Percentiles rank a stretch among this genome's conserved stretches.
Evolutionary conservation across 2,113 vertebrate genomes (phyloP).

Genomic region (Salvelinus sp.): DNA sequence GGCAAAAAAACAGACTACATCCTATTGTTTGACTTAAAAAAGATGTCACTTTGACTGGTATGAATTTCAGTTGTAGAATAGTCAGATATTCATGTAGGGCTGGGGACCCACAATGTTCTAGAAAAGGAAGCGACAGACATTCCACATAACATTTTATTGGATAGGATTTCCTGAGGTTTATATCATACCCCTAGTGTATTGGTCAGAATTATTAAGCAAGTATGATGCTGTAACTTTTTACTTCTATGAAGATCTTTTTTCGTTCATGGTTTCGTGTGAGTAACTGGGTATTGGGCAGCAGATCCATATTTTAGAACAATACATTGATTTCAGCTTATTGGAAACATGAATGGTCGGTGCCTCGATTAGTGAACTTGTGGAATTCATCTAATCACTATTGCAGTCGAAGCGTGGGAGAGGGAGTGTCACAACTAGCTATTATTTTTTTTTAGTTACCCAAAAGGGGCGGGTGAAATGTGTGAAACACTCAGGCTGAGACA

Average conservation of each 20-base stretch:
- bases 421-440: not conserved
- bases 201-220: not conserved
- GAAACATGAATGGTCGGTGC: constrained; percentile 10
- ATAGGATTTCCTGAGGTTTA: constrained; percentile 26
- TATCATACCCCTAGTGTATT: not conserved
- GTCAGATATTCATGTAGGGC: constrained; percentile 20
- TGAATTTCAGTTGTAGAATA: constrained; percentile 23
- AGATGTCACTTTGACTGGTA: constrained; percentile 18
- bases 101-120: constrained; percentile 21
- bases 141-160: constrained; percentile 16
- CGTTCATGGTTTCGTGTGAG: not conserved
- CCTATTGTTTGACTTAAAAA: not conserved
- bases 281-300: not conserved
- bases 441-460: no score
- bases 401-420: not conserved
- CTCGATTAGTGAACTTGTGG: constrained; percentile 22
- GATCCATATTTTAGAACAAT: not conserved
- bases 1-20: not conserved
- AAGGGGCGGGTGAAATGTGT: no score
- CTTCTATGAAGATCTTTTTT: not conserved
- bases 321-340: not conserved
- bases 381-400: not conserved
- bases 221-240: not conserved
- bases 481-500: no score
- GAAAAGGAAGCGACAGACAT: constrained; percentile 4